Conservation (phyloP, 2,888 invertebrate species). For the Yponomeuta evonymella region DNA sequence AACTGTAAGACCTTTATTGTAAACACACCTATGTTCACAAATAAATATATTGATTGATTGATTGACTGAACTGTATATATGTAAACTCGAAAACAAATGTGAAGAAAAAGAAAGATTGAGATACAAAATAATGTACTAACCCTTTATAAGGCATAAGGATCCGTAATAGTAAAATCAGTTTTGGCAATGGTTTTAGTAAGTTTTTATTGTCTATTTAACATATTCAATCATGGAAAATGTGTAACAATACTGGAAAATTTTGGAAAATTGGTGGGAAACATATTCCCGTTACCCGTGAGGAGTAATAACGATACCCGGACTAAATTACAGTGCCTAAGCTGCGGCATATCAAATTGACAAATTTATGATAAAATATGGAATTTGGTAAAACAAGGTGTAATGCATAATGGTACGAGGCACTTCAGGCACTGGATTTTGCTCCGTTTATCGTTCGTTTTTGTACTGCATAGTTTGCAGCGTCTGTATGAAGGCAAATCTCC, state of each 20-base stretch:
- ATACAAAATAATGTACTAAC: too few relatives aligned
- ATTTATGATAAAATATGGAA: slow-evolving; percentile 15
- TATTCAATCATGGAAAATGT: background rate
- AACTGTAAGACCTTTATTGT: too few relatives aligned
- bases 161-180: background rate
- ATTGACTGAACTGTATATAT: too few relatives aligned
- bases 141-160: slow-evolving; percentile 15
- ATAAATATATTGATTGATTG: too few relatives aligned
- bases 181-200: background rate
- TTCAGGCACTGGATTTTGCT: slow-evolving; percentile 21
- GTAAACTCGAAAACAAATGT: too few relatives aligned
- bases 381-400: slow-evolving; percentile 22
- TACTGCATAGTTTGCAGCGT: slow-evolving; percentile 21
- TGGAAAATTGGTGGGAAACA: slow-evolving; percentile 13
- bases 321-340: slow-evolving; percentile 2
- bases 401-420: slow-evolving; percentile 23
- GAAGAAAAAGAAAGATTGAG: too few relatives aligned
- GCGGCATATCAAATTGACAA: background rate
- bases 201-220: slow-evolving; percentile 2
- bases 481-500: slow-evolving; percentile 3
- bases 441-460: slow-evolving; percentile 21
- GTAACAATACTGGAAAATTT: background rate
- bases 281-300: slow-evolving; percentile 12
- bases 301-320: background rate
- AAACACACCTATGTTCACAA: too few relatives aligned